These are phyloP conservation scores for Indicator maculatus DNA, from an alignment of 2,113 vertebrate genomes.

Conservation along the genomic window DNA sequence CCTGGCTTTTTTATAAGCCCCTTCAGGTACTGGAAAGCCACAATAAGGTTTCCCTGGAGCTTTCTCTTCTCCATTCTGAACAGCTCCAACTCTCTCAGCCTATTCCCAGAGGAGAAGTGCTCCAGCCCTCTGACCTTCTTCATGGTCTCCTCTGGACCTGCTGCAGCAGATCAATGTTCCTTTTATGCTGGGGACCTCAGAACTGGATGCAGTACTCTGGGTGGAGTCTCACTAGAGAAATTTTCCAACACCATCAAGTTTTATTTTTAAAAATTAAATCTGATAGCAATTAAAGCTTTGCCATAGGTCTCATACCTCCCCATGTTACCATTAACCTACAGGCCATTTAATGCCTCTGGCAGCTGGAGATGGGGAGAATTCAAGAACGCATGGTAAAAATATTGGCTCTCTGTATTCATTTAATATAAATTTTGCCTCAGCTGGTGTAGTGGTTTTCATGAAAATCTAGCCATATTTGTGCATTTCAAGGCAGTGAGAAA, in stretches of 20 bases:
- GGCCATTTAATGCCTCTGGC: slow-evolving; percentile 46
- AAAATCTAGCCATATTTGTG: background rate
- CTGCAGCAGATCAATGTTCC: too few relatives aligned
- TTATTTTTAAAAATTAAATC: slow-evolving; percentile 27
- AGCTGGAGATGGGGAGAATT: slow-evolving; percentile 10
- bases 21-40: too few relatives aligned
- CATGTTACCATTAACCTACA: background rate
- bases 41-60: too few relatives aligned
- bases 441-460: background rate
- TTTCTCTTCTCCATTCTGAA: too few relatives aligned
- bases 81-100: too few relatives aligned
- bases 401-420: slow-evolving; percentile 9
- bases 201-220: too few relatives aligned
- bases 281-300: slow-evolving; percentile 38
- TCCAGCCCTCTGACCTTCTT: too few relatives aligned
- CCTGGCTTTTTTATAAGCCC: too few relatives aligned
- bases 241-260: background rate
- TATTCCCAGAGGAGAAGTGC: too few relatives aligned
- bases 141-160: too few relatives aligned
- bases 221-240: too few relatives aligned
- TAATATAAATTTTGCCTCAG: background rate
- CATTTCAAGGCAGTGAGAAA: background rate
- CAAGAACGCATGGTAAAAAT: slow-evolving; percentile 31
- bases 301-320: background rate
- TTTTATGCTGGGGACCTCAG: too few relatives aligned